Base-by-base conservation (phyloP, 2,888 invertebrate species). In the Caenorhabditis auriculariae region DNA sequence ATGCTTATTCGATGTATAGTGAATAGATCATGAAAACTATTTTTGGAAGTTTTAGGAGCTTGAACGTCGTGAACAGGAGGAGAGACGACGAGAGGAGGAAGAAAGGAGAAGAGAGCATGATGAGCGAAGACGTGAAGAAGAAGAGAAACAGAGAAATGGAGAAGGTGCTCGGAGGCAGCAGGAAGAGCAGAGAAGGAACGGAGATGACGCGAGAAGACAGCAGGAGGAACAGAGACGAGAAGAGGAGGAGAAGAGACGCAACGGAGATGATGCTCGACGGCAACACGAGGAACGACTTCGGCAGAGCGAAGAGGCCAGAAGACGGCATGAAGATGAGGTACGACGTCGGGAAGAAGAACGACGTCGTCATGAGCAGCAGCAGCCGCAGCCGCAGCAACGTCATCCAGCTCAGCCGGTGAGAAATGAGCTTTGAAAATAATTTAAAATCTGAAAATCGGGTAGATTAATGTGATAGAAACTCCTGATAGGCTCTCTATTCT, bases 271-370 rank as follows among this genome's bases (percentile, higher is more conserved):
- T 17, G 43, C 37, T 21, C 24, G 24, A 15, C 29, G 38, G n/a
- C n/a, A 19, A 44, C 39, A 4, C 46, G 45, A 12, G 29, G 44
- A 17, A 55, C 54, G 17, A 46, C 61, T 37, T 47, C 56, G 28
- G 47, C 52, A 60, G n/a, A 32, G 29, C 24, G 43, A 46, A 32
- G 65, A 39, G 27, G 43, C n/a, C 43, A 66, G 45, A 19, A 51
- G 28, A 35, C 43, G 19, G 26, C 50, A 60, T 1, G 50, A 47
- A 21, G 60, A 59, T 24, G 37, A 62, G 26, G 32, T n/a, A 12
- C 60, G 57, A 15, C 60, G 59, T 9, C 27, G 39, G 15, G 49
- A 61, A 4, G 64, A 66, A 24, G 38, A 49, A 42, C 49, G 49
- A 15, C 23, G 35, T 9, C 41, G 39, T 12, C 19, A n/a, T 7